Evolutionary conservation across 2,113 vertebrate genomes (phyloP), one percentile per base, ranked within the genome.

Genomic region (Oreochromis spilurus): DNA sequence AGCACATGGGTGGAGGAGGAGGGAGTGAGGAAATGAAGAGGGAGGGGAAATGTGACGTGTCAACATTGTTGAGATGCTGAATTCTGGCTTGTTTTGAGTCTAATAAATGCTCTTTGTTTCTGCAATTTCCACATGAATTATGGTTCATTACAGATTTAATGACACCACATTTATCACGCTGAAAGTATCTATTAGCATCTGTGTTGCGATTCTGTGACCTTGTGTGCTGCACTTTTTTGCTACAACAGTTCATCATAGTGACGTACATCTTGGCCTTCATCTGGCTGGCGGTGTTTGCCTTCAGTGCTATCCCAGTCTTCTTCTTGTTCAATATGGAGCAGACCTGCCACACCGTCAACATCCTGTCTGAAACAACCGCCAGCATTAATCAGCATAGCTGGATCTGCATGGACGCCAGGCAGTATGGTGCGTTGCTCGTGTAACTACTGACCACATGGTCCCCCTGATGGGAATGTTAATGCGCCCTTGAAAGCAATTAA

Each of bases 321-420:
- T 98, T 99, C 96, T 96, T 98, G 94, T 99, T 98, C 96, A 99
- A 98, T 95, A 99, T 98, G 91, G 98, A 97, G 95, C 97, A 97
- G 83, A 98, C 99, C 60, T 99, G 99, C 93, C 98, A 99, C 92
- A 97, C 96, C 89, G 97, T 99, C 90, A 98, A 96, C 92, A 93
- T 97, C 91, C 97, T 98, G 92, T 96, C 97, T 65, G 99, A 99
- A 95, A 98, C 97, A n/a, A 96, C 98, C 0, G 96, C 98, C 92
- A 97, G 97, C 94, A 94, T 97, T 79, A 97, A 92, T 94, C 96
- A 96, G 92, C 97, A 97, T 9, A 81, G 83, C 79, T 96, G 96
- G 95, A 96, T 99, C 84, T 99, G 99, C 93, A 97, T 98, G 4
- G 98, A 99, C 45, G 97, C 98, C 90, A 97, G 99, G 91, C 98